Conservation (phyloP, 2,797 vertebrate genomes). For the Spatula versicolor region DNA sequence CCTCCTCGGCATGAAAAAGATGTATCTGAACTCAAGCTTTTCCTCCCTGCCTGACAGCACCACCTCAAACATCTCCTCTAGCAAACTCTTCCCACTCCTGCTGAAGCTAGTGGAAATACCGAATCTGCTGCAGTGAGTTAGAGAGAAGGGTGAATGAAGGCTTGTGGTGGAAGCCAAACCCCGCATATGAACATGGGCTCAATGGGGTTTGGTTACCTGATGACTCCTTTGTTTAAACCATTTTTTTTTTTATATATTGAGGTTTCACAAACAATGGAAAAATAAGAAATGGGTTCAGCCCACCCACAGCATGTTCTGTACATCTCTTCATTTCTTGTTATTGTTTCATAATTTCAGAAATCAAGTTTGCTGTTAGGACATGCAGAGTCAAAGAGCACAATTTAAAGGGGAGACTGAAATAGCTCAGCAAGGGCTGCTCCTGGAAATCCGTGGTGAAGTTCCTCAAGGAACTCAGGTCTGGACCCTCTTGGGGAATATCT, state of each 20-base stretch:
- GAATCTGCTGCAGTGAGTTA: background rate
- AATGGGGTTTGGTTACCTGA: background rate
- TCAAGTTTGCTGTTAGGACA: background rate
- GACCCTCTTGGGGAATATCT: background rate
- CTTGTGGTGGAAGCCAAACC: background rate
- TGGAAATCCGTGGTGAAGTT: background rate
- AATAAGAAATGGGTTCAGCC: background rate
- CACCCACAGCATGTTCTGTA: background rate
- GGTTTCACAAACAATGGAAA: background rate
- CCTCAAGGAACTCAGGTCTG: background rate
- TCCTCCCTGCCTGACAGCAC: background rate
- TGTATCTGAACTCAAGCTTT: background rate
- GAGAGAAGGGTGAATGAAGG: background rate
- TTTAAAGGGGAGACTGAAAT: background rate
- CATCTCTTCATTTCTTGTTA: background rate
- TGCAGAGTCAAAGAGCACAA: rapidly evolving
- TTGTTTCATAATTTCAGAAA: background rate
- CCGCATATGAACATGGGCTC: rapidly evolving
- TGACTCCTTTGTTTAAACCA: background rate
- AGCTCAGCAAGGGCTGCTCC: background rate
- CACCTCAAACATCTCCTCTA: background rate
- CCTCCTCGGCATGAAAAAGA: rapidly evolving
- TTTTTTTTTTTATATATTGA: background rate
- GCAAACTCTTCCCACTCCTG: rapidly evolving
- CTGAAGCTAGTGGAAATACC: background rate